Conservation (phyloP, 92 coral and sea anemone genomes). For the Parazoanthus darwini region DNA sequence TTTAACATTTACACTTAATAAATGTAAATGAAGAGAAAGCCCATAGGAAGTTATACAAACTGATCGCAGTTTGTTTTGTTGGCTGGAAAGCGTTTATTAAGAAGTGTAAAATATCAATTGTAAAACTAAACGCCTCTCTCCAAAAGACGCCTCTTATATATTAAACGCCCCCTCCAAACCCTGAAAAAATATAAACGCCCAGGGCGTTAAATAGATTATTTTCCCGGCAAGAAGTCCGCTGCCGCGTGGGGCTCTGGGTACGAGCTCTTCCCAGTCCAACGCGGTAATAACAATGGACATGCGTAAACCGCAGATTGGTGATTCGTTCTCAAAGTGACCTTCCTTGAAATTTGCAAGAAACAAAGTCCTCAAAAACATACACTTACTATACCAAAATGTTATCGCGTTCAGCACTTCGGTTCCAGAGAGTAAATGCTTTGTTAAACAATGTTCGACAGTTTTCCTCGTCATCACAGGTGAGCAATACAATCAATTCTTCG, state of each 20-base stretch:
- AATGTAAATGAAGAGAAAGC: too few relatives aligned
- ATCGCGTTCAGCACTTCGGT: conserved; percentile 67
- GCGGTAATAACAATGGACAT: conserved; percentile 40
- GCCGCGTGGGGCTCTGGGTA: conserved; percentile 17
- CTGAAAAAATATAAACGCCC: too few relatives aligned
- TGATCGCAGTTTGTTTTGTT: too few relatives aligned
- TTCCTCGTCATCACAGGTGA: conserved; percentile 84
- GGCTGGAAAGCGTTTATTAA: too few relatives aligned
- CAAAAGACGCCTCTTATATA: too few relatives aligned
- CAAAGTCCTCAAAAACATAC: neutral
- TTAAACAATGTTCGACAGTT: conserved; percentile 60
- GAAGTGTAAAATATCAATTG: too few relatives aligned
- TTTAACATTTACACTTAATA: too few relatives aligned
- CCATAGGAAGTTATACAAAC: too few relatives aligned
- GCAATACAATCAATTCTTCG: neutral
- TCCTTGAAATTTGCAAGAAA: neutral
- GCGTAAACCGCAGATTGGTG: conserved; percentile 1
- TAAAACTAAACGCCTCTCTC: too few relatives aligned
- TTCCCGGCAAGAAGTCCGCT: too few relatives aligned
- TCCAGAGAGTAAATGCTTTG: conserved; percentile 58
- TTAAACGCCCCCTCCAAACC: too few relatives aligned
- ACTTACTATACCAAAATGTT: conserved; percentile 54
- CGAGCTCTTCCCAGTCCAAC: conserved; percentile 23
- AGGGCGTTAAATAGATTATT: too few relatives aligned
- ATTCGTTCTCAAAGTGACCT: neutral